phyloP scores from a whole-genome alignment of 2,888 invertebrate genomes.

The Tenthredo livida region DNA sequence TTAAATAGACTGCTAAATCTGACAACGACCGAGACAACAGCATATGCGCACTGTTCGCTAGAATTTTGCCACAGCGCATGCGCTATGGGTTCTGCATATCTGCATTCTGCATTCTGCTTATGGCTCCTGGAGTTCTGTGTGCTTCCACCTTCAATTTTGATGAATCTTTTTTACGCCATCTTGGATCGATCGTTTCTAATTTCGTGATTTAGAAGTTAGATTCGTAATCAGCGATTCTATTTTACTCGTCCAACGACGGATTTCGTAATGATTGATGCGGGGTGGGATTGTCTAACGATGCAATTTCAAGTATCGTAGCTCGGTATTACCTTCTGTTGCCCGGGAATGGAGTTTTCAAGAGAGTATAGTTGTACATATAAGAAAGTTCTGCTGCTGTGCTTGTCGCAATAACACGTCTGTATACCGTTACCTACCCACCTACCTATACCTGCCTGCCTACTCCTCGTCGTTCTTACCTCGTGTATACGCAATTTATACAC shows the following conservation, averaged over 20 bases:
- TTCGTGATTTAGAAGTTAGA: neutral
- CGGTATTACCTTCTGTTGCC: neutral
- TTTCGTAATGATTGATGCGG: neutral
- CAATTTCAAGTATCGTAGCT: neutral
- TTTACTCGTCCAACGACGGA: neutral
- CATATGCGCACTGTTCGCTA: too few relatives aligned
- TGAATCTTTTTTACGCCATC: neutral
- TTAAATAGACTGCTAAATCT: too few relatives aligned
- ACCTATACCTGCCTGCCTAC: neutral
- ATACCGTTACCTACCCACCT: slow-evolving; percentile 25
- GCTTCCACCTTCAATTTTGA: neutral
- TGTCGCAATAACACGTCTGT: slow-evolving; percentile 39
- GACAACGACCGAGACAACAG: too few relatives aligned
- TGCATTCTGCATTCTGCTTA: too few relatives aligned
- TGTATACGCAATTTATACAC: slow-evolving; percentile 17
- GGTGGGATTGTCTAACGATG: neutral
- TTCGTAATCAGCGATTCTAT: neutral
- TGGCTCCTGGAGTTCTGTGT: too few relatives aligned
- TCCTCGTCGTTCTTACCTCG: slow-evolving; percentile 14
- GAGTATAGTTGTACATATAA: neutral
- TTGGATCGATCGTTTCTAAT: neutral
- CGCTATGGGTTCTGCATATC: too few relatives aligned
- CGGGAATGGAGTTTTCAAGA: slow-evolving; percentile 35
- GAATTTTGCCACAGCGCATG: neutral
- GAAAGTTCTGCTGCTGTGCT: neutral